Conservation (phyloP, 2,888 invertebrate species). For the Crematogaster levior region DNA sequence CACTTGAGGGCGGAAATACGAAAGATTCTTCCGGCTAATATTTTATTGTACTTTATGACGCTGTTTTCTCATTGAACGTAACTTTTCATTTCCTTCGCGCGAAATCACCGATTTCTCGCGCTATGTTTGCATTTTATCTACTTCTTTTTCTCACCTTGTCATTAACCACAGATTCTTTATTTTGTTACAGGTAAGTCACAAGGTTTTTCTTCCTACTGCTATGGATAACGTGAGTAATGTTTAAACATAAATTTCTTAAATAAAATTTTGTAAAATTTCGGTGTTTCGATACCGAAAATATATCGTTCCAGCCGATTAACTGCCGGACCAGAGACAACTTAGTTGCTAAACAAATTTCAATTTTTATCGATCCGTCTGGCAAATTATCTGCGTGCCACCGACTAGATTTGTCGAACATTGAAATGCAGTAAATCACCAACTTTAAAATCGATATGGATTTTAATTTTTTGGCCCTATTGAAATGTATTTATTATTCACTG, state of each 20-base stretch:
- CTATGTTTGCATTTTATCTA: not conserved
- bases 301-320: not conserved
- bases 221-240: constrained; percentile 12
- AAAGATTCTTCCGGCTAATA: not conserved
- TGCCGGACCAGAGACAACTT: not conserved
- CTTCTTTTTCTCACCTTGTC: not conserved
- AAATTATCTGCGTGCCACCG: too few species aligned
- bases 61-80: not conserved
- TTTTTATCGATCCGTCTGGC: too few species aligned
- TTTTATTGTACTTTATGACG: constrained; percentile 18
- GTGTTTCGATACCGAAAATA: not conserved
- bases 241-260: not conserved
- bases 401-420: too few species aligned
- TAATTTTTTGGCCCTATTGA: too few species aligned
- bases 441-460: too few species aligned
- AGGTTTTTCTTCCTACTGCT: not conserved
- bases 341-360: too few species aligned
- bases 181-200: constrained; percentile 67
- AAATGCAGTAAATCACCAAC: too few species aligned
- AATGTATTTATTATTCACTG: too few species aligned
- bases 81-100: constrained; percentile 46
- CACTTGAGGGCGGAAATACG: not conserved
- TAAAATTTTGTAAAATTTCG: not conserved
- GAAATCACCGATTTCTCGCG: not conserved
- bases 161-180: not conserved